These are phyloP conservation scores for Caenorhabditis drosophilae DNA, from an alignment of 2,888 invertebrate genomes.

Conservation along the genomic window DNA sequence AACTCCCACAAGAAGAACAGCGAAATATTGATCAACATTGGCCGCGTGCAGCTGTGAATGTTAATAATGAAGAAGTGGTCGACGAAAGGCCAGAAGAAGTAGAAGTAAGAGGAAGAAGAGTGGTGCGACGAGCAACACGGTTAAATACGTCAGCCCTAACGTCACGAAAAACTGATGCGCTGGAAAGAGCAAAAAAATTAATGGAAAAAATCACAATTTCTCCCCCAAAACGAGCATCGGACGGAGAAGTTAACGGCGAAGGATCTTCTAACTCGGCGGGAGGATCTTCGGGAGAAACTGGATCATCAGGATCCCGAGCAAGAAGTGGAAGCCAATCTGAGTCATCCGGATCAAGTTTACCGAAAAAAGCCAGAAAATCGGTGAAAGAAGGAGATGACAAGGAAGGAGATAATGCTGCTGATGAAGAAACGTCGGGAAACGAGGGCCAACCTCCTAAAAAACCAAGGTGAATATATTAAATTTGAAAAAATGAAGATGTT, in stretches of 20 bases:
- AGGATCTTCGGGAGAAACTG: too few species aligned
- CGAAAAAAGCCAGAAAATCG: not conserved
- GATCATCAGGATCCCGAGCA: too few species aligned
- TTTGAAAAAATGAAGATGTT: too few species aligned
- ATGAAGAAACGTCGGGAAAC: not conserved
- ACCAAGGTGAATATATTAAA: too few species aligned
- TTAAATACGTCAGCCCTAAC: not conserved
- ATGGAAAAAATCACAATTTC: slow-evolving; percentile 1
- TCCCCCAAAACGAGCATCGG: not conserved
- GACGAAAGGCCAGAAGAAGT: too few species aligned
- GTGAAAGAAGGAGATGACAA: not conserved
- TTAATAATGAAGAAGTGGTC: too few species aligned
- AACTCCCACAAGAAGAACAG: too few species aligned
- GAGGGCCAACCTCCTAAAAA: too few species aligned
- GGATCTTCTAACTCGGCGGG: too few species aligned
- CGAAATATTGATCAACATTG: too few species aligned
- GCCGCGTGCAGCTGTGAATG: too few species aligned
- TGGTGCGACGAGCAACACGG: not conserved
- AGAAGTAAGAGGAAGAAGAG: too few species aligned
- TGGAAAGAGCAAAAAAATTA: slow-evolving; percentile 2
- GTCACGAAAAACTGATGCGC: not conserved
- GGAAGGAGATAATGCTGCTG: not conserved
- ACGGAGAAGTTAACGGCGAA: not conserved
- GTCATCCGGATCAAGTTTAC: not conserved
- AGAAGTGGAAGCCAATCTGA: not conserved